Percentiles rank a stretch among this genome's conserved stretches.
phyloP scores from a whole-genome alignment of 1,140 invertebrate species.

The Eulimnadia texana region DNA sequence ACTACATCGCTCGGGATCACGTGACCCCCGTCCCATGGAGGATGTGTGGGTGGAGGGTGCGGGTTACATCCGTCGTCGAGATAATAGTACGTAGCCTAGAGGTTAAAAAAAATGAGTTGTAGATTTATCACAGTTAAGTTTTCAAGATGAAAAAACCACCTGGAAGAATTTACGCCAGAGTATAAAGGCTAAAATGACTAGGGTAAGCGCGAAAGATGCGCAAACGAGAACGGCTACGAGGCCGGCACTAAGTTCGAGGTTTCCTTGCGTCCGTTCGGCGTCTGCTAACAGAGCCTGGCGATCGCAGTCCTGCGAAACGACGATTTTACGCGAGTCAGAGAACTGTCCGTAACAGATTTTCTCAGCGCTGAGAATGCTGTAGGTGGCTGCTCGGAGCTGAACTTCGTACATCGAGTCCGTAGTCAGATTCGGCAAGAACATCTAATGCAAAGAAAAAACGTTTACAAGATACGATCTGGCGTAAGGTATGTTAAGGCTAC shows the following conservation, averaged over 20 bases:
- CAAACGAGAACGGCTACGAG: conserved; percentile 56
- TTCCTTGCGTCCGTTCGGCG: conserved; percentile 27
- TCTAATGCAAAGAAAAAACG: background rate
- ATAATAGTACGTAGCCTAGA: conserved; percentile 59
- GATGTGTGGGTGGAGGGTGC: conserved; percentile 25
- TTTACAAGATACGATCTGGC: no score
- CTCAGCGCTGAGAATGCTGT: conserved; percentile 44
- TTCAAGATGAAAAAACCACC: no score
- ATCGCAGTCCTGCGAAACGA: conserved; percentile 45
- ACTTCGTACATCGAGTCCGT: conserved; percentile 45
- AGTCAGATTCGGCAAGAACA: conserved; percentile 29
- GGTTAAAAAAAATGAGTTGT: no score
- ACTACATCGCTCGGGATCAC: background rate
- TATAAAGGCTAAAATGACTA: conserved; percentile 52
- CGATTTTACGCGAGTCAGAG: conserved; percentile 45
- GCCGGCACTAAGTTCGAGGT: conserved; percentile 44
- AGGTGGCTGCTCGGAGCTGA: conserved; percentile 50
- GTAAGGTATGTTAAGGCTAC: no score
- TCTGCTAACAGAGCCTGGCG: background rate
- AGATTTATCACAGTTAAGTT: no score
- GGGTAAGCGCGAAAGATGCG: conserved; percentile 50
- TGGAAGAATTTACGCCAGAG: conserved; percentile 41
- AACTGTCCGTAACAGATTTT: conserved; percentile 47
- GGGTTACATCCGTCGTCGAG: conserved; percentile 54
- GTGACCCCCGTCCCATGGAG: conserved; percentile 13